Conservation (phyloP, 2,113 vertebrate species). For the Tauraco erythrolophus region DNA sequence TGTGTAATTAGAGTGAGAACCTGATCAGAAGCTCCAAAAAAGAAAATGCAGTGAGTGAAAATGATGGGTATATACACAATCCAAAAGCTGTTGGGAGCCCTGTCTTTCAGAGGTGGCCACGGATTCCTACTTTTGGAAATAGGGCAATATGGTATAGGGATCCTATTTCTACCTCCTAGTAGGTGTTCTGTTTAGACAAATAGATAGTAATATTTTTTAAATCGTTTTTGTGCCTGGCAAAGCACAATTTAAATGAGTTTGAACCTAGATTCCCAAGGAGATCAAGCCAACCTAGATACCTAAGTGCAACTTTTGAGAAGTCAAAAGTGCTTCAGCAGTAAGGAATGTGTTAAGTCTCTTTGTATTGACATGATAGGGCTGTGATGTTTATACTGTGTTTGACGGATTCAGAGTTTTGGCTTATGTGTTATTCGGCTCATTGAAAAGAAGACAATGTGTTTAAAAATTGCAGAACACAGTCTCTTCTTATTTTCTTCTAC, state of each 20-base stretch:
- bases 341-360: background rate
- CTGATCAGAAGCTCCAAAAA: background rate
- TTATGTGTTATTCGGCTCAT: background rate
- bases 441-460: background rate
- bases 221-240: background rate
- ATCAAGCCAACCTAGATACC: background rate
- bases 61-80: background rate
- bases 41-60: background rate
- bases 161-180: background rate
- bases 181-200: background rate
- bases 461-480: background rate
- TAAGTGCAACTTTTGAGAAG: background rate
- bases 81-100: background rate
- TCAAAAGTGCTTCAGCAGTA: background rate
- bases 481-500: background rate
- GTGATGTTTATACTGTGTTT: background rate
- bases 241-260: background rate
- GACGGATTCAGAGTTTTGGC: background rate
- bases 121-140: background rate
- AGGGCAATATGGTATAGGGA: accelerated
- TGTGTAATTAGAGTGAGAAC: background rate
- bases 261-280: background rate
- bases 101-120: background rate
- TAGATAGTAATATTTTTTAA: background rate
- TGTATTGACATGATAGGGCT: accelerated